Base-by-base conservation (phyloP, 2,888 invertebrate genomes). In the Lasioglossum figueresi region DNA sequence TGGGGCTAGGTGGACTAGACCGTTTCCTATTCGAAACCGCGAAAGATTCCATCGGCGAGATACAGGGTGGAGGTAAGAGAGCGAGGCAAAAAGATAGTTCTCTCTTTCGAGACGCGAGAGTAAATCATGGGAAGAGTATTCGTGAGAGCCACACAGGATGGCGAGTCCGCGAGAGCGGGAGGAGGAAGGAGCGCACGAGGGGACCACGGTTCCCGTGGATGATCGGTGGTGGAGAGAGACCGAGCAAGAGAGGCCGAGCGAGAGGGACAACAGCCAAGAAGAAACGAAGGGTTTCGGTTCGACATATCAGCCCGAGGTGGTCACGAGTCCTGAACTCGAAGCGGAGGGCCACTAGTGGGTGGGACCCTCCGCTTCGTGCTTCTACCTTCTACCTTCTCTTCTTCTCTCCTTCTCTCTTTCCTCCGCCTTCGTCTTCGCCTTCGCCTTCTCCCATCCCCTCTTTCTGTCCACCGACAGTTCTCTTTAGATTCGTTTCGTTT, bases 271-370 rank as follows among this genome's bases (percentile, higher is more conserved):
- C 88, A 91, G 89, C 83, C 88, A 82, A 86, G 89, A 87, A 86
- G 90, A 90, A 91, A 92, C 91, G 92, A 91, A 92, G 92, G 91
- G 93, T 94, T 94, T 94, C 90, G 93, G 94, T 94, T 94, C 94
- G 94, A 94, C 94, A 93, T 94, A 95, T 94, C 94, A 94, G 95
- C 94, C 94, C 92, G 95, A 93, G 94, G 94, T 94, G 94, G 94
- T 95, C 95, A 95, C 95, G 95, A 94, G 94, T 92, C 92, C 91
- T 91, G 90, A 88, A 92, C 91, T 91, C 89, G 82, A 83, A 87
- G 90, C 80, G 88, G 91, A 92, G 93, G 92, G 92, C 89, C 89
- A 88, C 88, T 92, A 91, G 94, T 95, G 94, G 95, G 94, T 95
- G 94, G 94, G 93, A 94, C 94, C 91, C 88, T 86, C 91, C 90